Percentiles rank a stretch among this genome's conserved stretches.
phyloP scores from a whole-genome alignment of 2,113 vertebrate species.

The Procavia capensis region DNA sequence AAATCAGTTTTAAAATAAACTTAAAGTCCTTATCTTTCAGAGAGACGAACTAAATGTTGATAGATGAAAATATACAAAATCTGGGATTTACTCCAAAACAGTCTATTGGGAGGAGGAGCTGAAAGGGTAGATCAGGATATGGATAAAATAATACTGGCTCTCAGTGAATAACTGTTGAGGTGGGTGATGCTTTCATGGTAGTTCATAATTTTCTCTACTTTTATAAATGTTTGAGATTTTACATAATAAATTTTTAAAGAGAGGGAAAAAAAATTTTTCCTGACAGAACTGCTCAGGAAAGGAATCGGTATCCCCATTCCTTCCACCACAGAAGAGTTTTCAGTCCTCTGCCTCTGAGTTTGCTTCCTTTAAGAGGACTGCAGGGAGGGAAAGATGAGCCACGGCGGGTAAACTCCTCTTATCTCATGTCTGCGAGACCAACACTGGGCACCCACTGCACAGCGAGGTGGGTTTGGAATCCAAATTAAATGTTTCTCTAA shows the following conservation, averaged over 20 bases:
- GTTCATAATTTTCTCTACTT: constrained; percentile 31
- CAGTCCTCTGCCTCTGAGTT: background rate
- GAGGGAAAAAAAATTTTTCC: background rate
- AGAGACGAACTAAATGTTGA: background rate
- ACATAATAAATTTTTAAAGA: background rate
- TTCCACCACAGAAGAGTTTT: background rate
- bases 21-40: background rate
- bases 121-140: background rate
- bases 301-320: background rate
- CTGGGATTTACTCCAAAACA: constrained; percentile 31
- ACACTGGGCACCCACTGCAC: background rate
- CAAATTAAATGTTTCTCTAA: background rate
- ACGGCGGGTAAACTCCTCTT: background rate
- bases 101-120: background rate
- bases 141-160: background rate
- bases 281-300: background rate
- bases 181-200: background rate
- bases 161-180: background rate
- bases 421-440: background rate
- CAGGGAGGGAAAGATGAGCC: background rate
- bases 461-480: background rate
- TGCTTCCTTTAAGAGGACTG: background rate
- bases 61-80: constrained; percentile 33
- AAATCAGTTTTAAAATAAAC: too few species aligned
- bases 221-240: constrained; percentile 24